These are phyloP conservation scores for Gymnocheta viridis DNA, from an alignment of 2,888 invertebrate species.

Conservation along the genomic window DNA sequence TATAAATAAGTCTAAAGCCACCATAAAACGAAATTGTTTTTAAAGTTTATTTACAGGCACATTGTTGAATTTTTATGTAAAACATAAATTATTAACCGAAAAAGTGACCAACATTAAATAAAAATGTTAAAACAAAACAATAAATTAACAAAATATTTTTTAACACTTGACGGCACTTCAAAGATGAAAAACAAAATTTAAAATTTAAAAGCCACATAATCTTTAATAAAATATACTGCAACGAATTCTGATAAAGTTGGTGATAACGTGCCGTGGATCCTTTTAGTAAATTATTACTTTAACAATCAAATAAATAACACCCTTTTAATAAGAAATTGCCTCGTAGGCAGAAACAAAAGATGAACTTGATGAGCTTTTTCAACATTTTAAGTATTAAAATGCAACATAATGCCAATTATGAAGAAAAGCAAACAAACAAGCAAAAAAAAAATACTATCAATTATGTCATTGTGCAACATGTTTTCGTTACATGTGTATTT, in stretches of 20 bases:
- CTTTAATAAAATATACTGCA: constrained; percentile 38
- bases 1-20: neutral
- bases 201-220: constrained; percentile 44
- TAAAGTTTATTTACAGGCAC: neutral
- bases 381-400: constrained; percentile 21
- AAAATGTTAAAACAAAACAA: constrained; percentile 4
- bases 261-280: constrained; percentile 38
- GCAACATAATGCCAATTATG: constrained; percentile 41
- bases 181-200: constrained; percentile 3
- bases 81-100: neutral
- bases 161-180: constrained; percentile 12
- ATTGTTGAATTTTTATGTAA: neutral
- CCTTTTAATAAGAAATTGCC: constrained; percentile 47
- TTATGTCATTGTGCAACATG: constrained; percentile 48
- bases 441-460: constrained; percentile 17
- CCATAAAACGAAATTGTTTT: neutral
- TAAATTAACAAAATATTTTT: constrained; percentile 21
- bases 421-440: neutral
- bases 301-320: constrained; percentile 57
- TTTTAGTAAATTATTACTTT: constrained; percentile 51
- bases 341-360: constrained; percentile 10
- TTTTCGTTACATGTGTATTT: neutral
- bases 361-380: constrained; percentile 43
- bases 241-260: constrained; percentile 38
- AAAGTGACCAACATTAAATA: neutral